These are phyloP conservation scores for Acanthurus lineatus DNA, from an alignment of 2,797 vertebrate species.

Conservation along the genomic window DNA sequence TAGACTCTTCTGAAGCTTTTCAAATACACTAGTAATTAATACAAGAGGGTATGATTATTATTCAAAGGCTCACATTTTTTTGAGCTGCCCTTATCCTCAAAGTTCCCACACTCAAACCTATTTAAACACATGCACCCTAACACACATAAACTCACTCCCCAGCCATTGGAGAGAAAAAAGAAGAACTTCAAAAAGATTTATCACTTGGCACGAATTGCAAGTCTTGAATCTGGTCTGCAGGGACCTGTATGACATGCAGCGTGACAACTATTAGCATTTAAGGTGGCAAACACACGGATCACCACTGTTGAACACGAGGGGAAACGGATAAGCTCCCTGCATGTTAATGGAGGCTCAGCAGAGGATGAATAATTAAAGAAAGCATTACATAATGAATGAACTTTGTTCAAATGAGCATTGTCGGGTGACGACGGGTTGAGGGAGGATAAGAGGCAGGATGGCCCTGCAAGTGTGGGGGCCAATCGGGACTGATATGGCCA, in stretches of 20 bases:
- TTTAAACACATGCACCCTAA: slow-evolving; percentile 15
- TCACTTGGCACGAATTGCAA: slow-evolving; percentile 49
- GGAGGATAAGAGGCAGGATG: slow-evolving; percentile 52
- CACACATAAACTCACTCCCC: not conserved
- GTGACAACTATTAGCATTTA: slow-evolving; percentile 57
- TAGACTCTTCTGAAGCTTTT: slow-evolving; percentile 24
- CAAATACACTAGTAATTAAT: slow-evolving; percentile 48
- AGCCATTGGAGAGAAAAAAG: slow-evolving; percentile 11
- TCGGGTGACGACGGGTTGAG: slow-evolving; percentile 44
- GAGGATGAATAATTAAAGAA: slow-evolving; percentile 72
- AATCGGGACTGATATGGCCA: slow-evolving; percentile 49
- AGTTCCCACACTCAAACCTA: slow-evolving; percentile 13
- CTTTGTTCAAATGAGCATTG: slow-evolving; percentile 68
- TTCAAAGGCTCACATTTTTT: slow-evolving; percentile 38
- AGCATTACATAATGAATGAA: slow-evolving; percentile 78
- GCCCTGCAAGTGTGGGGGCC: slow-evolving; percentile 20
- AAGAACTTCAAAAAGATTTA: slow-evolving; percentile 17
- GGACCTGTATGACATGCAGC: slow-evolving; percentile 46
- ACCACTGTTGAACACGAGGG: slow-evolving; percentile 40
- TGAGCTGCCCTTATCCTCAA: slow-evolving; percentile 7
- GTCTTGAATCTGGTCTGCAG: slow-evolving; percentile 45
- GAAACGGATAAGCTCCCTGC: slow-evolving; percentile 46
- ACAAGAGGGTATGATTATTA: slow-evolving; percentile 45
- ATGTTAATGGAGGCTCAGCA: slow-evolving; percentile 62
- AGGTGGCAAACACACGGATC: slow-evolving; percentile 56